Conservation (phyloP, 2,797 vertebrate genomes). For the Smutsia gigantea region DNA sequence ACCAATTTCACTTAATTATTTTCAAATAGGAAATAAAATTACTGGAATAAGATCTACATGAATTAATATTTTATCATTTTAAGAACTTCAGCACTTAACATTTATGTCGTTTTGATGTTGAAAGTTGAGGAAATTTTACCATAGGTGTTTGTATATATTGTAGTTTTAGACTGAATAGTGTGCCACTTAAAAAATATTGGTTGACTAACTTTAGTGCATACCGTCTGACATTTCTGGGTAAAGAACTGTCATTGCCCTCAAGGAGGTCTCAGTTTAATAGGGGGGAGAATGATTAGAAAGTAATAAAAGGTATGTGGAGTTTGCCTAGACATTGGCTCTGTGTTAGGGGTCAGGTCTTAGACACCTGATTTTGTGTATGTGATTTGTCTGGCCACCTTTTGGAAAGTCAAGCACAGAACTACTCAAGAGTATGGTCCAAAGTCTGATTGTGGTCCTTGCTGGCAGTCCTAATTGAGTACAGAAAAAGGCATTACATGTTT, state of each 20-base stretch:
- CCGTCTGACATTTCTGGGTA: not conserved
- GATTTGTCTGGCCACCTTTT: not conserved
- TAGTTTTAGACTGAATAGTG: not conserved
- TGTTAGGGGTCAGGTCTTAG: not conserved
- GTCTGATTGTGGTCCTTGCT: constrained; percentile 1
- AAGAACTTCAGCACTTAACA: not conserved
- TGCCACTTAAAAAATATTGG: not conserved
- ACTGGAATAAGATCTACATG: not conserved
- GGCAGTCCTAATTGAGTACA: not conserved
- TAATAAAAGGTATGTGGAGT: not conserved
- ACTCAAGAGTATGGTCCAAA: not conserved
- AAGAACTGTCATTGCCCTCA: not conserved
- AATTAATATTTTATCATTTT: constrained; percentile 38
- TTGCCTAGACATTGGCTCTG: not conserved
- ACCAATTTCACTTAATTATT: not conserved
- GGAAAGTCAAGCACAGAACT: not conserved
- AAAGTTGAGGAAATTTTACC: not conserved
- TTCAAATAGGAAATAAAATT: constrained; percentile 23
- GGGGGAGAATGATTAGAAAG: not conserved
- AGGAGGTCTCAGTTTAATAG: not conserved
- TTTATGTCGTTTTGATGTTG: not conserved
- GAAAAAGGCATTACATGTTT: not conserved
- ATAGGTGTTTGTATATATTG: not conserved
- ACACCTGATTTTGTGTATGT: not conserved
- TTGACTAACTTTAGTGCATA: not conserved